phyloP scores from a whole-genome alignment of 2,797 vertebrate species.

The Serranus cabrilla region DNA sequence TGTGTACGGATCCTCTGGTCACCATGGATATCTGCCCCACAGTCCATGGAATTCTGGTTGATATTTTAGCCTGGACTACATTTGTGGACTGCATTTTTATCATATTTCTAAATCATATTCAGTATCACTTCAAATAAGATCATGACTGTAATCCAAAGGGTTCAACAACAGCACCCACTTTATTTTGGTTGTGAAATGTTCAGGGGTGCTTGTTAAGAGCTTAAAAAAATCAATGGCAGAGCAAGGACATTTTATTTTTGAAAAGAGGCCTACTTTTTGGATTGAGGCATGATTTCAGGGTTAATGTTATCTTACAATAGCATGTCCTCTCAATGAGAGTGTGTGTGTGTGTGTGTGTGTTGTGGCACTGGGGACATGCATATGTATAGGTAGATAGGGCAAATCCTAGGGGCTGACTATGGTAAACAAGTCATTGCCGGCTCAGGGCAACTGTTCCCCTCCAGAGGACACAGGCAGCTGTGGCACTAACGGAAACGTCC shows the following conservation, averaged over 20 bases:
- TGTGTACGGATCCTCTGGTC: not conserved
- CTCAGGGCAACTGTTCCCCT: constrained; percentile 55
- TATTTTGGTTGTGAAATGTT: constrained; percentile 2
- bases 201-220: not conserved
- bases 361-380: constrained; percentile 35
- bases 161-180: not conserved
- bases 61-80: not conserved
- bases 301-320: constrained; percentile 12
- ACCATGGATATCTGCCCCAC: not conserved
- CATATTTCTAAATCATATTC: not conserved
- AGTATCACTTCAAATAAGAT: not conserved
- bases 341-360: not conserved
- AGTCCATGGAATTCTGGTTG: not conserved
- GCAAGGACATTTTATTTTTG: not conserved
- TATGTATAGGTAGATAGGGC: constrained; percentile 38
- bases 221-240: constrained; percentile 3
- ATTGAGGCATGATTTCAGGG: constrained; percentile 15
- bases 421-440: constrained; percentile 71
- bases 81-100: not conserved
- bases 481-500: constrained; percentile 64
- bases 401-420: constrained; percentile 45
- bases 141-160: not conserved
- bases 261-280: not conserved
- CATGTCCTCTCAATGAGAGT: constrained; percentile 13
- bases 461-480: constrained; percentile 65